Base-by-base conservation (phyloP, 2,797 vertebrate genomes). In the Propithecus deckenii region DNA sequence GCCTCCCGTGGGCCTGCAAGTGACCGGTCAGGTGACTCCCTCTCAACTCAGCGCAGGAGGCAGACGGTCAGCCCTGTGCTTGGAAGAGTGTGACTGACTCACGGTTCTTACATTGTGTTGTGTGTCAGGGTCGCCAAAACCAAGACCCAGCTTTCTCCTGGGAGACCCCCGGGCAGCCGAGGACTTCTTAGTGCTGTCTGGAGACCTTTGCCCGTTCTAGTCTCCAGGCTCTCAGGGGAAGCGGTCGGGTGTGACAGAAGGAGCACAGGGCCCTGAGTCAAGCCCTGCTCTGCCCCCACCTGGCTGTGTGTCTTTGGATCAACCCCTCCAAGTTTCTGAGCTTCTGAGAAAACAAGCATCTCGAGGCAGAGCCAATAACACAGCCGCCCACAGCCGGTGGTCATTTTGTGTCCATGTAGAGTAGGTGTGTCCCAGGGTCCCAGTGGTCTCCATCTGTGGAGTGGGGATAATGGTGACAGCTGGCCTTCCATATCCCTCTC, bases 261-360 rank as follows among this genome's bases (percentile, higher is more conserved):
- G 15, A 32, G 15, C 50, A 7, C 3, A 30, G 38, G 22, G 12
- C n/a, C 57, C 23, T 4, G 5, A 38, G 8, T 8, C 30, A 59
- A 67, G 72, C 23, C 59, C n/a, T 72, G 41, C 63, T 48, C 35
- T 17, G 52, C 25, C 28, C 46, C 71, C 67, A 2, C 48, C 30
- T 50, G 79, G 43, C 71, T 38, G 2, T 22, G 43, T 43, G 71
- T 18, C 75, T 75, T 80, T 89, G 94, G 63, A 35, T 57, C 83
- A 43, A 30, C n/a, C 0, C 2, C 61, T 65, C 11, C 4, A 20
- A 48, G 52, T 72, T 85, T 78, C 89, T 75, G 23, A 7, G 50
- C 43, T 61, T 91, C 94, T 41, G 50, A 92, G 55, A 85, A 88
- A 89, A 46, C 14, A 17, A n/a, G 38, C 28, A 6, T 76, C 74